Conservation (phyloP, 2,113 vertebrate genomes). For the Macheiramphus alcinus region DNA sequence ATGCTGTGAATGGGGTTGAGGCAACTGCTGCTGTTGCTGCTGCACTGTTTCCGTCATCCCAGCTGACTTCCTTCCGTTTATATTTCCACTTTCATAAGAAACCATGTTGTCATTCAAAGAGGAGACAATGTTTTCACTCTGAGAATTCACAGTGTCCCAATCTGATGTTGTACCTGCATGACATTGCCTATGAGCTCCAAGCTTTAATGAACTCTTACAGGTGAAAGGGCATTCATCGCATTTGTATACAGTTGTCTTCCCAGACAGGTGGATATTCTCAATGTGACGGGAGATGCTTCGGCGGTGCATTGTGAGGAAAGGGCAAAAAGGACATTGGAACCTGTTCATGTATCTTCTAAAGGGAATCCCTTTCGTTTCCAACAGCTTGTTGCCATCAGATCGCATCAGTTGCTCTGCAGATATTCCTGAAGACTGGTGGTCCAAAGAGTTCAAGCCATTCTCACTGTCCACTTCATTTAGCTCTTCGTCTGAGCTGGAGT, state of each 20-base stretch:
- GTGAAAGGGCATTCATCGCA: conserved; percentile 91
- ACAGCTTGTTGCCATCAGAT: conserved; percentile 86
- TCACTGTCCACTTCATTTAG: conserved; percentile 84
- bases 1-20: conserved; percentile 70
- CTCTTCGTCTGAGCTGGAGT: conserved; percentile 89
- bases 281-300: conserved; percentile 93
- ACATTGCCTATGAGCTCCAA: conserved; percentile 88
- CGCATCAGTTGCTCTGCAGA: conserved; percentile 85
- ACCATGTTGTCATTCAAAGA: conserved; percentile 74
- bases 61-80: conserved; percentile 82
- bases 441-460: conserved; percentile 79
- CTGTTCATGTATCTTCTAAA: conserved; percentile 91
- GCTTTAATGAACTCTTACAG: conserved; percentile 88
- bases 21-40: conserved; percentile 45
- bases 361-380: conserved; percentile 91
- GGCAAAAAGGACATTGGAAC: conserved; percentile 94
- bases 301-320: conserved; percentile 91
- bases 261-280: conserved; percentile 92
- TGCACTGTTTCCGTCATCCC: conserved; percentile 70
- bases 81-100: conserved; percentile 78
- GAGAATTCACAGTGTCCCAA: conserved; percentile 84
- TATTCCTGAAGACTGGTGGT: conserved; percentile 75
- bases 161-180: conserved; percentile 79
- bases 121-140: conserved; percentile 77
- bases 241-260: conserved; percentile 90